A percentile compares a stretch with the other conserved stretches of the same genome.
phyloP scores from a whole-genome alignment of 2,113 vertebrate species.

The Poeciliopsis occidentalis region DNA sequence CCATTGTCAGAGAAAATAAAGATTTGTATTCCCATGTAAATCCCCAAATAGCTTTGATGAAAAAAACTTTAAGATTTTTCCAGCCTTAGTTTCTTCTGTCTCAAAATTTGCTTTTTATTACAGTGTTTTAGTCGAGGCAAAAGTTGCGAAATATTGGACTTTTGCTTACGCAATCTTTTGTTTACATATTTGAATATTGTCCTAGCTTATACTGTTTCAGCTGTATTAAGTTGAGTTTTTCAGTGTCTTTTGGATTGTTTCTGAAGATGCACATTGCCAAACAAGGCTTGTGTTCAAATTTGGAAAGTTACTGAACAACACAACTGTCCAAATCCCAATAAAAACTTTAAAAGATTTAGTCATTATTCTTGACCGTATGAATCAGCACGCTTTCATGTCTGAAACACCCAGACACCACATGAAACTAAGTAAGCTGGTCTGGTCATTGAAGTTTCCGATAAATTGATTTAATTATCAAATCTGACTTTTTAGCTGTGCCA shows the following conservation, averaged over 20 bases:
- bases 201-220: background rate
- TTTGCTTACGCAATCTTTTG: background rate
- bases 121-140: background rate
- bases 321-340: background rate
- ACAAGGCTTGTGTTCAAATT: too few relatives aligned
- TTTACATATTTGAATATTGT: background rate
- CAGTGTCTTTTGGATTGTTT: background rate
- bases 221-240: background rate
- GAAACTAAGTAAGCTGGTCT: background rate
- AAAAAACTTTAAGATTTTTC: background rate
- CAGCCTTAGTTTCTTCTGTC: constrained; percentile 31
- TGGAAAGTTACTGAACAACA: background rate
- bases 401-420: background rate
- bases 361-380: background rate
- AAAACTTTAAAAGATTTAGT: background rate
- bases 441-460: background rate
- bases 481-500: background rate
- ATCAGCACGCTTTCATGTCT: background rate
- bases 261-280: background rate
- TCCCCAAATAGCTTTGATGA: constrained; percentile 18
- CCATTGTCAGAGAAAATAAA: constrained; percentile 45
- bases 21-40: constrained; percentile 49
- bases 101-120: constrained; percentile 27
- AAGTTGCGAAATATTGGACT: background rate
- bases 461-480: background rate